phyloP scores from a whole-genome alignment of 2,888 invertebrate genomes.

The Heliconius cydno region DNA sequence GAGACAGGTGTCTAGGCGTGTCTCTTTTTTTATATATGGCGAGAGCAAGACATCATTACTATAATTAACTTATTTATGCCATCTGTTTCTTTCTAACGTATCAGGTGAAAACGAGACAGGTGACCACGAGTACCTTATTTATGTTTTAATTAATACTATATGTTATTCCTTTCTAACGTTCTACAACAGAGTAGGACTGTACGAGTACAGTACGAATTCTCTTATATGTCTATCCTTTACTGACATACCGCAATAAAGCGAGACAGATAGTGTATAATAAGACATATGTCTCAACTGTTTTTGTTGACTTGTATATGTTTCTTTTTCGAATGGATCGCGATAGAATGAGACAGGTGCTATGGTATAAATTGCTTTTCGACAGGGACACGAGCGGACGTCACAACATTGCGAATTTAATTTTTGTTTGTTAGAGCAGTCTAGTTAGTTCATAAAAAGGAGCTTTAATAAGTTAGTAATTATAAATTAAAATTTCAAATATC shows the following conservation, averaged over 20 bases:
- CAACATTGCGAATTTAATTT: slow-evolving; percentile 67
- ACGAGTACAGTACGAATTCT: not conserved
- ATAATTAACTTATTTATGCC: too few relatives aligned
- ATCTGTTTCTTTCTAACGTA: not conserved
- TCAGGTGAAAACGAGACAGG: not conserved
- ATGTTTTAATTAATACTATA: not conserved
- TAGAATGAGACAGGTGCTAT: slow-evolving; percentile 6
- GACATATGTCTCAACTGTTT: not conserved
- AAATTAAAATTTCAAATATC: slow-evolving; percentile 7
- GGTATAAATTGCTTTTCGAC: slow-evolving; percentile 46
- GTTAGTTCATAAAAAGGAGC: slow-evolving; percentile 37
- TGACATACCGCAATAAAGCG: not conserved
- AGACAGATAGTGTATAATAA: not conserved
- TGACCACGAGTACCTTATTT: not conserved
- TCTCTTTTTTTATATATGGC: not conserved
- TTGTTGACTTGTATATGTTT: not conserved
- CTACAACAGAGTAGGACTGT: not conserved
- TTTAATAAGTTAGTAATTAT: slow-evolving; percentile 20
- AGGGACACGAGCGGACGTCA: slow-evolving; percentile 79
- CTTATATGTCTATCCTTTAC: not conserved
- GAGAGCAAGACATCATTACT: not conserved
- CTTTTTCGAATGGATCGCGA: not conserved
- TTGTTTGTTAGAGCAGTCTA: slow-evolving; percentile 39
- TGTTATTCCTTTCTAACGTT: slow-evolving; percentile 1
- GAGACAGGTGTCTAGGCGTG: not conserved